A percentile compares a stretch with the other conserved stretches of the same genome.
phyloP scores from a whole-genome alignment of 2,888 invertebrate species.

The Pheosia gnoma region DNA sequence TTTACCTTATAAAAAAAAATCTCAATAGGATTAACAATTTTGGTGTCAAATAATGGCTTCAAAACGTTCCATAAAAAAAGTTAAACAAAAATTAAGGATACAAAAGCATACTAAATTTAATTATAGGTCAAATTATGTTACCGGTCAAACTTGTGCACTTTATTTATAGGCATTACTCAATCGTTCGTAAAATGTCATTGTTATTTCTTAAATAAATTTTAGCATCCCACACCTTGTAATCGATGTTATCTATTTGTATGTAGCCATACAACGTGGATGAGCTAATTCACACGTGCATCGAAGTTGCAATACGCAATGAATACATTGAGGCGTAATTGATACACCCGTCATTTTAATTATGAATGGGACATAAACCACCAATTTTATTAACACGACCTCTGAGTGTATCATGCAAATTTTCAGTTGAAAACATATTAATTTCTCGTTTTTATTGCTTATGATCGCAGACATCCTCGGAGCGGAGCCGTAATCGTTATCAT shows the following conservation, averaged over 20 bases:
- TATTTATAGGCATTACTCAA: conserved; percentile 18
- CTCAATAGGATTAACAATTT: too few relatives aligned
- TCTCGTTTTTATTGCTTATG: conserved; percentile 48
- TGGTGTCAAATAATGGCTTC: background rate
- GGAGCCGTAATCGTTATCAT: conserved; percentile 18
- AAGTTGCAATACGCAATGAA: conserved; percentile 14
- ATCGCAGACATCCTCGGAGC: conserved; percentile 34
- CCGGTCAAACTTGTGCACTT: conserved; percentile 21
- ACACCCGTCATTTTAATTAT: conserved; percentile 28
- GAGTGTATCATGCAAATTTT: conserved; percentile 54
- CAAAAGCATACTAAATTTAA: background rate
- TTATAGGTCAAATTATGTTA: conserved; percentile 16
- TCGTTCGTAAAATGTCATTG: conserved; percentile 18
- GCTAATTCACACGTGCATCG: conserved; percentile 2
- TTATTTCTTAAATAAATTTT: conserved; percentile 14
- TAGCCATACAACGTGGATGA: background rate
- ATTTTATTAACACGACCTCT: conserved; percentile 44
- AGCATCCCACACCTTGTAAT: background rate
- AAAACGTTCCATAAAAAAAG: background rate
- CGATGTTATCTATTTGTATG: background rate
- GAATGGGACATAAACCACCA: conserved; percentile 46
- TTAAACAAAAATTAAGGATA: too few relatives aligned
- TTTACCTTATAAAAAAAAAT: too few relatives aligned
- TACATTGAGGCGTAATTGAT: conserved; percentile 26
- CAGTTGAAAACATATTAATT: conserved; percentile 48